Evolutionary conservation across 2,797 vertebrate genomes (phyloP).

Genomic region (Catharus ustulatus): DNA sequence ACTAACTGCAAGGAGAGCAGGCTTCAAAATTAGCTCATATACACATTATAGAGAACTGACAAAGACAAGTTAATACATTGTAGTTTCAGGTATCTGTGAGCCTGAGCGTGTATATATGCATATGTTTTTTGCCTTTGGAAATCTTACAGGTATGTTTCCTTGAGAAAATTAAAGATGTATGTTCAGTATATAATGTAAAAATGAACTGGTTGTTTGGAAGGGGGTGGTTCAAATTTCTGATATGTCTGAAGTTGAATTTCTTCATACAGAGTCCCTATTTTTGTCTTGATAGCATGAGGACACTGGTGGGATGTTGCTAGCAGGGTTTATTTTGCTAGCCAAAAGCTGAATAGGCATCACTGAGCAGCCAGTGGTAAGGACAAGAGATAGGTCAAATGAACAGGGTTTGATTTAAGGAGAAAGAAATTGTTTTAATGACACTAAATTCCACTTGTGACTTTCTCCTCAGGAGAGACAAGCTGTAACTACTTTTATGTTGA

Average conservation of each 20-base stretch:
- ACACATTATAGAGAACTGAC: background rate
- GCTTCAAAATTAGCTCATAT: background rate
- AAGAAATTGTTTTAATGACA: background rate
- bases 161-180: background rate
- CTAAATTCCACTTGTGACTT: slow-evolving; percentile 21
- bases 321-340: slow-evolving; percentile 18
- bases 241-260: slow-evolving; percentile 17
- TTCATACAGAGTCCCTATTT: slow-evolving; percentile 30
- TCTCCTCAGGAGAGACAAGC: background rate
- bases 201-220: background rate
- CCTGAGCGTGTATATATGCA: background rate
- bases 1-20: background rate
- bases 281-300: slow-evolving; percentile 20
- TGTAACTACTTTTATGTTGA: background rate
- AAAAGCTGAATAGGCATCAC: slow-evolving; percentile 42
- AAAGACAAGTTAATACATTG: background rate
- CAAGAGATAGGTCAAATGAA: slow-evolving; percentile 1
- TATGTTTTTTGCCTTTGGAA: background rate
- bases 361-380: slow-evolving; percentile 26
- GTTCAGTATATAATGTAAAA: background rate
- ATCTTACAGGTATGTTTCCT: background rate
- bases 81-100: background rate
- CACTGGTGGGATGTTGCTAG: background rate
- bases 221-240: background rate
- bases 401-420: background rate